phyloP scores from a whole-genome alignment of 2,888 invertebrate species.

The Xanthorhoe spadicearia region DNA sequence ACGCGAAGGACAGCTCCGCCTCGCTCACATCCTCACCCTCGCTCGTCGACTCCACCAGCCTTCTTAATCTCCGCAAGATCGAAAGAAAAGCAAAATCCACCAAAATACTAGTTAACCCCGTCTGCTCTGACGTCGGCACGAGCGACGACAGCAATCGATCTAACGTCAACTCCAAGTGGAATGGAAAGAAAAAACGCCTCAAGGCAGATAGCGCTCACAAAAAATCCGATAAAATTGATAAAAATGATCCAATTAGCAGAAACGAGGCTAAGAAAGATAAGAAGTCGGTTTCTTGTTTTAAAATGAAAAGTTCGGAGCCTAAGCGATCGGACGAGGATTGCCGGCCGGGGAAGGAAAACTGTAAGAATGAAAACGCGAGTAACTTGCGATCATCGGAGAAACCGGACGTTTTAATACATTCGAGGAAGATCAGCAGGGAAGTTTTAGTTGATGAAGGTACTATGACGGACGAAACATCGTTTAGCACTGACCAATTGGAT shows the following conservation, averaged over 20 bases:
- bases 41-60: slow-evolving; percentile 66
- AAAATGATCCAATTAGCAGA: slow-evolving; percentile 69
- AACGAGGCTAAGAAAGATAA: slow-evolving; percentile 72
- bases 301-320: slow-evolving; percentile 76
- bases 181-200: slow-evolving; percentile 78
- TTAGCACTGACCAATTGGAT: slow-evolving; percentile 64
- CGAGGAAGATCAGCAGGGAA: slow-evolving; percentile 67
- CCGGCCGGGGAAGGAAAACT: slow-evolving; percentile 73
- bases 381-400: slow-evolving; percentile 69
- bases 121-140: slow-evolving; percentile 73
- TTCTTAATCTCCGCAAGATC: slow-evolving; percentile 76
- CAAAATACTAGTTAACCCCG: slow-evolving; percentile 80
- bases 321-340: slow-evolving; percentile 72
- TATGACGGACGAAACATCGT: slow-evolving; percentile 63
- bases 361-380: slow-evolving; percentile 75
- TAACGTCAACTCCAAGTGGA: slow-evolving; percentile 72
- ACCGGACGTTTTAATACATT: slow-evolving; percentile 76
- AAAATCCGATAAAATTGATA: slow-evolving; percentile 62
- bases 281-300: slow-evolving; percentile 79
- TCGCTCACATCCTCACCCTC: slow-evolving; percentile 69
- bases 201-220: slow-evolving; percentile 62
- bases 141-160: slow-evolving; percentile 77
- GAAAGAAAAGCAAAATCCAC: slow-evolving; percentile 79
- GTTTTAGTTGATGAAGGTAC: slow-evolving; percentile 68
- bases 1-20: slow-evolving; percentile 64